Base-by-base conservation (phyloP, 2,797 vertebrate genomes). In the Heteromormyrus szaboi region DNA sequence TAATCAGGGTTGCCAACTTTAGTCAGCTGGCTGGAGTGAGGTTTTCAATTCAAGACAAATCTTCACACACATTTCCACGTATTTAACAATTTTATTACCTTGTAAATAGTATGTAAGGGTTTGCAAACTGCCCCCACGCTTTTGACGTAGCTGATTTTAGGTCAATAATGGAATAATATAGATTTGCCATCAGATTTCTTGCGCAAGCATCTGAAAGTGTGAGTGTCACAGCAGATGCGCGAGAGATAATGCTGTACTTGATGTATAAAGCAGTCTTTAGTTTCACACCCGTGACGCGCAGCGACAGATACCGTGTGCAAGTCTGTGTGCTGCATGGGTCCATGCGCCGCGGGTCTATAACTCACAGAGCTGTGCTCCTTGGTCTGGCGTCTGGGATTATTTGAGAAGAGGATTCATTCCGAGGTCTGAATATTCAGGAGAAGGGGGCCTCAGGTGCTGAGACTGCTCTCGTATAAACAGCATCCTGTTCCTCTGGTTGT, bases 381-480 rank as follows among this genome's bases (percentile, higher is more conserved):
- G 7, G 33, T n/a, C 17, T 25, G 44, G 22, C 9, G 48, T 46
- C 50, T 33, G 46, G 72, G 2, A 50, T 85, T 85, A 6, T 85
- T 85, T 50, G 48, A 29, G 48, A 54, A 53, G n/a, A 53, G 22
- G 22, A 29, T 17, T 51, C 83, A 51, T 51, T 85, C 25, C 0
- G 25, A 85, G 83, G 83, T 19, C 83, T 85, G 83, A n/a, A 17
- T 85, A 85, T 51, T 85, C 22, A 53, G 83, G 46, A 29, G 83
- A 19, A 19, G 46, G 4, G 14, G 83, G 48, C 48, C 50, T 25
- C 46, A 51, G 83, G 83, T 85, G 83, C 22, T 33, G 12, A 85
- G 11, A 8, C 22, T 11, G 83, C 50, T 85, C 37, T 85, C 50
- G 46, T 50, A 50, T 53, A 53, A 50, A 51, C 83, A 53, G 22